Percentiles rank a stretch among this genome's conserved stretches.
These are phyloP conservation scores for Peromyscus leucopus DNA, from an alignment of 2,113 vertebrate species.

Conservation along the genomic window DNA sequence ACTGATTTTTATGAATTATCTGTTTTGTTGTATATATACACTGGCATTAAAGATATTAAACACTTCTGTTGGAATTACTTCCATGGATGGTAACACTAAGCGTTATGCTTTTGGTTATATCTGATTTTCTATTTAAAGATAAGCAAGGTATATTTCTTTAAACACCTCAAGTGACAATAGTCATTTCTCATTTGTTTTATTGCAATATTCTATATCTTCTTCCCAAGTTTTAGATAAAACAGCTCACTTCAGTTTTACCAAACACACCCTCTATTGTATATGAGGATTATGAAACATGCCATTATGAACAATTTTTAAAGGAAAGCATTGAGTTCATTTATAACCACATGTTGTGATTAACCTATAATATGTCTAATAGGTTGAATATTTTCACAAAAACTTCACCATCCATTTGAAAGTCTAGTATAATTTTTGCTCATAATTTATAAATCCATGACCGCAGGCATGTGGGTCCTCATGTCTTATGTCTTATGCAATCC, in stretches of 20 bases:
- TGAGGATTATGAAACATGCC: neutral
- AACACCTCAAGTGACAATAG: neutral
- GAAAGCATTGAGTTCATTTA: neutral
- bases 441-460: neutral
- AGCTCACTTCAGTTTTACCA: neutral
- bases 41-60: neutral
- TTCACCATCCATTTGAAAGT: neutral
- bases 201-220: neutral
- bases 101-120: neutral
- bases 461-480: neutral
- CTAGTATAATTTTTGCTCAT: neutral
- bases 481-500: neutral
- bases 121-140: neutral
- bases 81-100: neutral
- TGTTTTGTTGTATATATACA: neutral
- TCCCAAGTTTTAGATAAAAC: neutral
- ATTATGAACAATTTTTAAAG: neutral
- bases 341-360: neutral
- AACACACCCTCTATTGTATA: neutral
- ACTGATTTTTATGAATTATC: neutral
- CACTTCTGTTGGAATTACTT: neutral
- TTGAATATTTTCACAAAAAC: neutral
- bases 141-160: neutral
- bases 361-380: neutral
- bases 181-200: neutral